Conservation (phyloP, 2,888 invertebrate genomes). For the Lobophora halterata region DNA sequence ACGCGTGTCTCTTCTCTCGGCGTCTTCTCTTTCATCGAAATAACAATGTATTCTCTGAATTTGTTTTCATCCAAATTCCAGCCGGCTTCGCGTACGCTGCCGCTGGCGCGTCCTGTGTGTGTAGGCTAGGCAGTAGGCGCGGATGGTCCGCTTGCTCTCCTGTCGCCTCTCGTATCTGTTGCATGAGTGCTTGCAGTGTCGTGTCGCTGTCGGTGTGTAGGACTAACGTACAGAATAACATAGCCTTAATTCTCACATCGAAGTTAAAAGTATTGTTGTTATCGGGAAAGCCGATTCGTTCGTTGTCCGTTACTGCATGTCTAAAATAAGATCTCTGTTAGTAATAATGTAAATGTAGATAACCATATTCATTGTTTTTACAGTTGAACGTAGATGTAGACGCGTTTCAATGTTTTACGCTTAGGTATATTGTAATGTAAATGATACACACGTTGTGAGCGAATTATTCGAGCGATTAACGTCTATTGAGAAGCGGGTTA, state of each 20-base stretch:
- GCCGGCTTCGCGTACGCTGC: constrained; percentile 38
- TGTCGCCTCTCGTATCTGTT: constrained; percentile 73
- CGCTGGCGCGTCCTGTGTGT: no score
- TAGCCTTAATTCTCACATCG: constrained; percentile 79
- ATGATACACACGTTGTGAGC: constrained; percentile 62
- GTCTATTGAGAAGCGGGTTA: constrained; percentile 29
- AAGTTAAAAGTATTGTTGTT: constrained; percentile 61
- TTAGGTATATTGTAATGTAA: constrained; percentile 56
- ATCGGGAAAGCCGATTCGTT: constrained; percentile 28
- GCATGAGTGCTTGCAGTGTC: constrained; percentile 78
- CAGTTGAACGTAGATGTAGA: constrained; percentile 56
- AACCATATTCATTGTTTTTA: constrained; percentile 48
- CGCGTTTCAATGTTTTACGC: constrained; percentile 69
- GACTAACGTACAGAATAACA: constrained; percentile 67
- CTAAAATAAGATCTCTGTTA: constrained; percentile 68
- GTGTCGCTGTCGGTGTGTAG: constrained; percentile 62
- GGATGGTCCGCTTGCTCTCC: constrained; percentile 28
- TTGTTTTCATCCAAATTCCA: constrained; percentile 80
- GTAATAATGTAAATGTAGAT: constrained; percentile 68
- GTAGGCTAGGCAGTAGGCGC: no score
- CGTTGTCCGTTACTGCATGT: constrained; percentile 69
- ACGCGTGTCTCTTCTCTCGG: constrained; percentile 62
- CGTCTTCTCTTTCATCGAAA: constrained; percentile 73
- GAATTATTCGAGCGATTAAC: constrained; percentile 73
- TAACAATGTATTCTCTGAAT: constrained; percentile 75